These are phyloP conservation scores for Platyscapa corneri DNA, from an alignment of 1,140 invertebrate species.

Conservation along the genomic window DNA sequence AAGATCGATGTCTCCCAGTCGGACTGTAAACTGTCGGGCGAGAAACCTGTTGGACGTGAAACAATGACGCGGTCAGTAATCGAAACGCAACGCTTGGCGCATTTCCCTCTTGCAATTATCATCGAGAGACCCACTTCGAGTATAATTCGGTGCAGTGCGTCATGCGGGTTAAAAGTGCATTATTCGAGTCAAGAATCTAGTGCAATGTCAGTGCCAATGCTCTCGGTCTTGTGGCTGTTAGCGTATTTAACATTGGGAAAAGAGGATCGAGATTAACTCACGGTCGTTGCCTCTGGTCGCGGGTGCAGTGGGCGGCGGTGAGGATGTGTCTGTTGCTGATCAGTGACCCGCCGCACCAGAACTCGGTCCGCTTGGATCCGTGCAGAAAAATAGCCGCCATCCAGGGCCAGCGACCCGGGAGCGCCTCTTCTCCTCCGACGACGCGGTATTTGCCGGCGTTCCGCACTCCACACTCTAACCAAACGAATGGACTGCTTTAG, in stretches of 20 bases:
- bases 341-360: constrained; percentile 95
- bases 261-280: constrained; percentile 73
- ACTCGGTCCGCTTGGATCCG: constrained; percentile 88
- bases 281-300: constrained; percentile 90
- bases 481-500: not conserved
- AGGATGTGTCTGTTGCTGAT: constrained; percentile 87
- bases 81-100: too few species aligned
- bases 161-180: too few species aligned
- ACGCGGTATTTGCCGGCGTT: constrained; percentile 89
- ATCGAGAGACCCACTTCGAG: too few species aligned
- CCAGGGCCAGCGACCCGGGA: constrained; percentile 92
- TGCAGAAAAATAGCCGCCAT: constrained; percentile 95
- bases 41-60: constrained; percentile 80
- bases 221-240: too few species aligned
- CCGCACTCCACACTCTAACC: constrained; percentile 84
- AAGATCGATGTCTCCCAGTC: constrained; percentile 91
- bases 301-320: constrained; percentile 94
- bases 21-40: constrained; percentile 89
- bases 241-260: too few species aligned
- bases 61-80: not conserved
- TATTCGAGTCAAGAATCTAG: too few species aligned
- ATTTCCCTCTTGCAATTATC: too few species aligned
- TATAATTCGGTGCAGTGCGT: too few species aligned
- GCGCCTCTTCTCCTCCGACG: constrained; percentile 89
- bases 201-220: too few species aligned